Percentiles rank a stretch among this genome's conserved stretches.
Conservation (phyloP, 2,113 vertebrate genomes). For the Charina bottae region DNA sequence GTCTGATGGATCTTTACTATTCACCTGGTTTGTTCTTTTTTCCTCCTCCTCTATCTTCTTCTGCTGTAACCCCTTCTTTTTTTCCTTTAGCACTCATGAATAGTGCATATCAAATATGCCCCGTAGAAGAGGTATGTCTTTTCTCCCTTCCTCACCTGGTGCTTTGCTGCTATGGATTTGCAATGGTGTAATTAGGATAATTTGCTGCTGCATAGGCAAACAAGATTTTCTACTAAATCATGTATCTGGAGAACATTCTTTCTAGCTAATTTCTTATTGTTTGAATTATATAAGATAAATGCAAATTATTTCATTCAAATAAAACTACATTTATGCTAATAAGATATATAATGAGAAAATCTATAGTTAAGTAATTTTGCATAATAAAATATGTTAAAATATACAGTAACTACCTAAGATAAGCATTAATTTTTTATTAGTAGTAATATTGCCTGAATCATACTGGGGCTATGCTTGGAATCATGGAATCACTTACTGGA, state of each 20-base stretch:
- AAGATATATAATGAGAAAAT: slow-evolving; percentile 13
- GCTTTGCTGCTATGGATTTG: slow-evolving; percentile 47
- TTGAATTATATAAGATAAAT: slow-evolving; percentile 41
- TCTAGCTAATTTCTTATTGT: slow-evolving; percentile 29
- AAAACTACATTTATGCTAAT: slow-evolving; percentile 8
- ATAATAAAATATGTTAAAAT: slow-evolving; percentile 17
- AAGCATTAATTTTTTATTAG: not conserved
- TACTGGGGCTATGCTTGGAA: not conserved
- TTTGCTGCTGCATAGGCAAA: slow-evolving; percentile 39
- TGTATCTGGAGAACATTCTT: slow-evolving; percentile 12
- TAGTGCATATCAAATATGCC: slow-evolving; percentile 81
- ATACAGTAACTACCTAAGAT: slow-evolving; percentile 1
- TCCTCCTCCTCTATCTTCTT: slow-evolving; percentile 59
- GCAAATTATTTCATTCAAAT: slow-evolving; percentile 6
- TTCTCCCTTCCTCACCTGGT: slow-evolving; percentile 48
- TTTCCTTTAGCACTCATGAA: slow-evolving; percentile 80
- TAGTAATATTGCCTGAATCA: not conserved
- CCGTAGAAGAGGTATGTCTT: slow-evolving; percentile 80
- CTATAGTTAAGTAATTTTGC: slow-evolving; percentile 9
- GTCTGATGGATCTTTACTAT: slow-evolving; percentile 34
- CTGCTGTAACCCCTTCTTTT: slow-evolving; percentile 80
- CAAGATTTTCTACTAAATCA: slow-evolving; percentile 41
- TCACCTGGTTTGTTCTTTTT: slow-evolving; percentile 54
- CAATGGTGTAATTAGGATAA: slow-evolving; percentile 25
- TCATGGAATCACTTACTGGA: not conserved